Conservation (phyloP, 2,113 vertebrate species). For the Antigone vipio region DNA sequence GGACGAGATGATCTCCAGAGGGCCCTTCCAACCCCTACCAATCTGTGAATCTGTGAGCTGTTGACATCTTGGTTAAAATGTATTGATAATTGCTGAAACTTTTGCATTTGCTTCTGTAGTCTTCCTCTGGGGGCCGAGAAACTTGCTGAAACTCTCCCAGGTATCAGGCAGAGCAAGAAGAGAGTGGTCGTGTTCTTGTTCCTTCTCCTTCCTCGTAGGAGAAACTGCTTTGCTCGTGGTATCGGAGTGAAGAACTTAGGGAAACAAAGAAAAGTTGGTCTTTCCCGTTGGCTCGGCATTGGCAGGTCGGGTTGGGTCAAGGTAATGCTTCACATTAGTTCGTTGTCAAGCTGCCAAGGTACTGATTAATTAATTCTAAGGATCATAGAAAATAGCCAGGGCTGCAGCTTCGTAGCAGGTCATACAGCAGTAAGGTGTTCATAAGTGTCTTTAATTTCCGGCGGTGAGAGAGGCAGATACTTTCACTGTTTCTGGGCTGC, state of each 20-base stretch:
- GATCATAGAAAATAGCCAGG: accelerated
- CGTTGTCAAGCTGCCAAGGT: accelerated
- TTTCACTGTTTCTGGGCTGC: neutral
- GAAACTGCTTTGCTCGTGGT: accelerated
- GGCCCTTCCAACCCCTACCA: too few species aligned
- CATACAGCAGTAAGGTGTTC: neutral
- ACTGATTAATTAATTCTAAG: too few species aligned
- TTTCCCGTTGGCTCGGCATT: neutral
- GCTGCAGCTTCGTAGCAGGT: neutral
- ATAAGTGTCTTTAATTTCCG: neutral
- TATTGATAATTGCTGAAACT: neutral
- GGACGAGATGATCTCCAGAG: too few species aligned
- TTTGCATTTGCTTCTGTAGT: neutral
- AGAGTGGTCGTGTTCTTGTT: neutral
- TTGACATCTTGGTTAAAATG: neutral
- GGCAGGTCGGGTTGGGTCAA: neutral
- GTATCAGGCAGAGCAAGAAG: neutral
- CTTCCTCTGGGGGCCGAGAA: neutral
- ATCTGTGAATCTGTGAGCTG: neutral
- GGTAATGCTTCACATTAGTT: neutral
- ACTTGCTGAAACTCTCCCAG: neutral
- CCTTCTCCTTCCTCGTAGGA: neutral
- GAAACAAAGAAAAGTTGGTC: neutral
- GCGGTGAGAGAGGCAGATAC: accelerated
- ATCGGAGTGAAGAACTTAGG: accelerated